These are phyloP conservation scores for Denticeps clupeoides DNA, from an alignment of 2,797 vertebrate genomes.

Conservation along the genomic window DNA sequence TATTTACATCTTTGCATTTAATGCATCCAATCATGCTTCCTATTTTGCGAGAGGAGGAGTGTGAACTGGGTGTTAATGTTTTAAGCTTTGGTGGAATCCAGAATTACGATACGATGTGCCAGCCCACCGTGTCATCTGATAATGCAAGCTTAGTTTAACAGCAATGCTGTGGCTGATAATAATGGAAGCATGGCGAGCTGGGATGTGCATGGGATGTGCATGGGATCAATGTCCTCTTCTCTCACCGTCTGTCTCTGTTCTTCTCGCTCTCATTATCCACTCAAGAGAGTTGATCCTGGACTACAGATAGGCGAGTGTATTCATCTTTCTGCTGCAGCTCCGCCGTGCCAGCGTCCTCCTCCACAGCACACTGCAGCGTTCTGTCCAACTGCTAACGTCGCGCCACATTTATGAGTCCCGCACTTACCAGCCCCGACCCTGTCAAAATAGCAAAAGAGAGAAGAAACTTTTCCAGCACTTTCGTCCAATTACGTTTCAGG, in stretches of 20 bases:
- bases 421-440: too few relatives aligned
- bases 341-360: neutral
- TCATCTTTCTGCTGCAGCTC: constrained; percentile 12
- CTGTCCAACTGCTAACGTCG: constrained; percentile 14
- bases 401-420: constrained; percentile 17
- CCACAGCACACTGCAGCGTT: constrained; percentile 11
- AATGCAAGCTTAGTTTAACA: too few relatives aligned
- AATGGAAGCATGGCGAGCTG: too few relatives aligned
- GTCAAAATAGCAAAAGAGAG: constrained; percentile 8
- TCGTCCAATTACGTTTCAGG: constrained; percentile 19
- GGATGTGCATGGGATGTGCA: too few relatives aligned
- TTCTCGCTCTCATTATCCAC: neutral
- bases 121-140: too few relatives aligned
- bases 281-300: constrained; percentile 9
- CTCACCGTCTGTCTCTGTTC: neutral
- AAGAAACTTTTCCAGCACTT: constrained; percentile 23
- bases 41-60: too few relatives aligned
- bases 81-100: too few relatives aligned
- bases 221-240: neutral
- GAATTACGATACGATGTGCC: too few relatives aligned
- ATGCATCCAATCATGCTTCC: too few relatives aligned
- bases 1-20: too few relatives aligned
- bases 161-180: too few relatives aligned
- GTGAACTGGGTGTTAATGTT: too few relatives aligned
- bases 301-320: constrained; percentile 1